phyloP scores from a whole-genome alignment of 2,113 vertebrate genomes.

The Tringa solitaria region DNA sequence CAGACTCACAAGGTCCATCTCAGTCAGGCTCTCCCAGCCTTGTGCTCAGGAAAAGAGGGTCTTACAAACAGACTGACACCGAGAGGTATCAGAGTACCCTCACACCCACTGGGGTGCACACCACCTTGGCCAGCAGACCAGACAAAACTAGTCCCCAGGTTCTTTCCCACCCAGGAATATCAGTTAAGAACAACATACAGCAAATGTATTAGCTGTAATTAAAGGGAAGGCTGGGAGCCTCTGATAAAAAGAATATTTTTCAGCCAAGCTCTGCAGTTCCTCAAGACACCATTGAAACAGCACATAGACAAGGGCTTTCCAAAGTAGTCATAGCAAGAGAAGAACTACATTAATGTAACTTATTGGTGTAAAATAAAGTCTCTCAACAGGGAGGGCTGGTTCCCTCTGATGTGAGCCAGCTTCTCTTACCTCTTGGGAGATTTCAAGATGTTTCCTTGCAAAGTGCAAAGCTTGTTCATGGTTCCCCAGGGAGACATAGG shows the following conservation, averaged over 20 bases:
- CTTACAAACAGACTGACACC: background rate
- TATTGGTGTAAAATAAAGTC: background rate
- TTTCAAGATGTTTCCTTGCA: conserved; percentile 89
- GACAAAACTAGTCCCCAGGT: background rate
- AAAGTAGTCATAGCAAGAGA: background rate
- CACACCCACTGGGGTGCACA: background rate
- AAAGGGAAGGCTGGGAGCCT: background rate
- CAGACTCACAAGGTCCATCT: background rate
- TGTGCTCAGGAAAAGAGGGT: background rate
- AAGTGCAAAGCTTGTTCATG: conserved; percentile 90
- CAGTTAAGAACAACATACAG: background rate
- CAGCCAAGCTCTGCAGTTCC: background rate
- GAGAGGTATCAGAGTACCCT: background rate
- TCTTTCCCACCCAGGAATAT: background rate
- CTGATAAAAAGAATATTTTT: background rate
- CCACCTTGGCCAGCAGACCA: background rate
- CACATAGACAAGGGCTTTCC: background rate
- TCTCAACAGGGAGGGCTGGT: background rate
- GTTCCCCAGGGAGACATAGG: conserved; percentile 89
- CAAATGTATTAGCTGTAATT: background rate
- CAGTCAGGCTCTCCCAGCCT: background rate
- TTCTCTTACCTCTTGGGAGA: conserved; percentile 90
- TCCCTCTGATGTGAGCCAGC: background rate
- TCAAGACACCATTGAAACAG: background rate
- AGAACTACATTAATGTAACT: background rate